Evolutionary conservation across 2,113 vertebrate genomes (phyloP), one percentile per base, ranked within the genome.

Genomic region (Xenopus laevis): DNA sequence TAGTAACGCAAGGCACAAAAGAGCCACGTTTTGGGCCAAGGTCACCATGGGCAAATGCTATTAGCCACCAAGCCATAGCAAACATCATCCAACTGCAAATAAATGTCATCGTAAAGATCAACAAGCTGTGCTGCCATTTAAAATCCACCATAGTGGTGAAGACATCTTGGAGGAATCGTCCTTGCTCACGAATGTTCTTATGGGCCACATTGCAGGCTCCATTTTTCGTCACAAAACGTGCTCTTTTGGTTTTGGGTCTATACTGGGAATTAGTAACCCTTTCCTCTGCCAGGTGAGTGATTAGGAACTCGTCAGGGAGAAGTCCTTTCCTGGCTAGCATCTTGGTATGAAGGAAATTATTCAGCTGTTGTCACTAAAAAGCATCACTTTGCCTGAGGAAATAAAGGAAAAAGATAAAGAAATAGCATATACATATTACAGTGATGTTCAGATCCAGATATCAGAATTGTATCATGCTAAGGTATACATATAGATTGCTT

Each of bases 121-220:
- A 87, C 23, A 94, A 71, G 0, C 89, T 93, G 76, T 94, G 85
- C 71, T 91, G 92, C 92, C 92, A 93, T 82, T 92, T 93, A 40
- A 94, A 85, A 73, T 94, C 92, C 83, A 93, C 92, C 91, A 94
- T 91, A 71, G 92, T 94, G 82, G 92, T 93, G 85, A 94, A 93
- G 9, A 93, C 89, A 40, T 94, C 92, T 80, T 90, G 92, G 65
- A 94, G 87, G 78, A 94, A 94, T 1, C 92, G 87, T 57, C 92
- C 92, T 86, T 94, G 92, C 68, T 94, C 92, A 30, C 85, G 82
- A 85, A 94, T 94, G 84, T 94, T 94, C 85, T 92, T 92, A 84
- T 93, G 92, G n/a, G 91, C 90, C 79, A 93, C 92, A 13, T 94
- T 94, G 70, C 92, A 94, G 8, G 91, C 91, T 0, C 92, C 92